These are phyloP conservation scores for Drosophila barbarae DNA, from an alignment of 2,888 invertebrate genomes.

Conservation along the genomic window DNA sequence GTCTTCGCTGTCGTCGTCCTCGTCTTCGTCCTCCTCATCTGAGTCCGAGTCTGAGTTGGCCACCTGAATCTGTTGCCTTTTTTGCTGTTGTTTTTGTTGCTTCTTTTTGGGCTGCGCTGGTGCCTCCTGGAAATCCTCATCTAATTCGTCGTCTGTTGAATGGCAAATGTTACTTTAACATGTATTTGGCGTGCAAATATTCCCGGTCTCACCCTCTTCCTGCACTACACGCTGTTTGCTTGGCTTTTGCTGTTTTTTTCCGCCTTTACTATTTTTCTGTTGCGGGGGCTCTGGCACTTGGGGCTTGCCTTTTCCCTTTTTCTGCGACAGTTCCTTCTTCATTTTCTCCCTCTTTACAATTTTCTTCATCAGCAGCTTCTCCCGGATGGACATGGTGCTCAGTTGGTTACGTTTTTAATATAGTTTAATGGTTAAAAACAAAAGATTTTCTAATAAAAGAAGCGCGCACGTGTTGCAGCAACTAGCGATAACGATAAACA, in stretches of 20 bases:
- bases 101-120: slow-evolving; percentile 54
- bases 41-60: slow-evolving; percentile 63
- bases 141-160: slow-evolving; percentile 47
- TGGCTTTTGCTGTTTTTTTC: slow-evolving; percentile 41
- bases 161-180: neutral
- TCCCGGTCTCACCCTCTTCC: slow-evolving; percentile 46
- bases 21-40: slow-evolving; percentile 21
- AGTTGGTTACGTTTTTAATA: slow-evolving; percentile 3
- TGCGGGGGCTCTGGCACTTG: slow-evolving; percentile 14
- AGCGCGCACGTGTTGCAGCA: slow-evolving; percentile 61
- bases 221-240: slow-evolving; percentile 36
- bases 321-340: slow-evolving; percentile 84
- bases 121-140: slow-evolving; percentile 67
- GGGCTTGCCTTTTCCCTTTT: slow-evolving; percentile 80
- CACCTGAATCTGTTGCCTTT: slow-evolving; percentile 64
- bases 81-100: slow-evolving; percentile 56
- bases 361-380: slow-evolving; percentile 87
- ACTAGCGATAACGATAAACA: slow-evolving; percentile 7
- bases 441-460: slow-evolving; percentile 38
- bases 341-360: slow-evolving; percentile 88
- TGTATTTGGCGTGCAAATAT: neutral
- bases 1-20: slow-evolving; percentile 14
- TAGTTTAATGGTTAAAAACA: slow-evolving; percentile 31
- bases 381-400: slow-evolving; percentile 79
- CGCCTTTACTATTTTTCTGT: slow-evolving; percentile 36